Percentiles rank a stretch among this genome's conserved stretches.
These are phyloP conservation scores for Bembecia ichneumoniformis DNA, from an alignment of 2,888 invertebrate genomes.

Conservation along the genomic window DNA sequence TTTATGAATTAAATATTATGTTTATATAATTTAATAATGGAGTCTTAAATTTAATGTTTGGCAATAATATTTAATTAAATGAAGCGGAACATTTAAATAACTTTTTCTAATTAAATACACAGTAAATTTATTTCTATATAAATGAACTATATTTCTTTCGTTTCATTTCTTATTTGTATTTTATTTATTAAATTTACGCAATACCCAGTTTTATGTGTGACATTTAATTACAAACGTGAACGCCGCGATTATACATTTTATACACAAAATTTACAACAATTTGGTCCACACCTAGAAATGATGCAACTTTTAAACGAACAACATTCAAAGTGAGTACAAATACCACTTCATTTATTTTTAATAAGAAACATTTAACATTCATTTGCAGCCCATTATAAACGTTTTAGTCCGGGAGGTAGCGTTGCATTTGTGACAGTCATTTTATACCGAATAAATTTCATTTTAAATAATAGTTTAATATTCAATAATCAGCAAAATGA, in stretches of 20 bases:
- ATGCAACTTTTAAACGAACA: neutral
- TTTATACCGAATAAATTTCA: no score
- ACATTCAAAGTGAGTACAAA: no score
- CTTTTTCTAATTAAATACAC: conserved; percentile 5
- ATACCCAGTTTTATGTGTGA: no score
- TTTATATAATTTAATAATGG: neutral
- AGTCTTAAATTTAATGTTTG: conserved; percentile 3
- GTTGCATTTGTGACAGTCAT: no score
- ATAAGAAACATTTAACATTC: no score
- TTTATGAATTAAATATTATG: neutral
- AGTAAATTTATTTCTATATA: conserved; percentile 8
- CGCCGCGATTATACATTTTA: neutral
- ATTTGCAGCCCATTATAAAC: no score
- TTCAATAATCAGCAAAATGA: no score
- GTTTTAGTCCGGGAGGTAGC: no score
- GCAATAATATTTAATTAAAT: conserved; percentile 5
- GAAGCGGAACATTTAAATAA: conserved; percentile 7
- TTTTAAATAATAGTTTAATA: no score
- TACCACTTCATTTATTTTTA: no score
- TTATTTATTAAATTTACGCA: neutral
- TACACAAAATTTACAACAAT: neutral
- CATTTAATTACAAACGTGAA: neutral
- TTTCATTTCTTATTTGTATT: neutral
- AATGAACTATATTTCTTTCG: conserved; percentile 6
- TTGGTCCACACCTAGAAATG: neutral